phyloP scores from a whole-genome alignment of 2,888 invertebrate genomes.

The Neoascia interrupta region DNA sequence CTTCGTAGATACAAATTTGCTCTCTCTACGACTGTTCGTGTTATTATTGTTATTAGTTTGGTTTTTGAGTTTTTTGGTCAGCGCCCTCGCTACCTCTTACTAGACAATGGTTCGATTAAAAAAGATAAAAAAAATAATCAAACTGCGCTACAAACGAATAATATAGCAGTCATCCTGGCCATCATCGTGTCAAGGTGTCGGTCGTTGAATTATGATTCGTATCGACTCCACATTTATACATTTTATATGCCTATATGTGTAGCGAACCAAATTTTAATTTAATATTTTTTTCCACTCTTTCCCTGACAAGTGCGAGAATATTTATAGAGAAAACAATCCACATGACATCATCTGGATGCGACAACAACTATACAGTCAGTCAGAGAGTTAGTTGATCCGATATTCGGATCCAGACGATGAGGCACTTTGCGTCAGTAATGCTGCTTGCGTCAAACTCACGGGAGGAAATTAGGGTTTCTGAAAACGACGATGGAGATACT shows the following conservation, averaged over 20 bases:
- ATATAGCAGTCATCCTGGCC: conserved; percentile 26
- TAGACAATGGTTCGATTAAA: conserved; percentile 33
- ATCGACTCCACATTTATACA: background rate
- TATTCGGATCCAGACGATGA: conserved; percentile 44
- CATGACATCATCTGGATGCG: conserved; percentile 58
- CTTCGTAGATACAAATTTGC: conserved; percentile 29
- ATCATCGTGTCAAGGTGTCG: conserved; percentile 32
- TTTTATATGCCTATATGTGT: background rate
- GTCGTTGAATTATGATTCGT: conserved; percentile 50
- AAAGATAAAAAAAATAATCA: conserved; percentile 23
- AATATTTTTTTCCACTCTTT: conserved; percentile 22
- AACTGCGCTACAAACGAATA: background rate
- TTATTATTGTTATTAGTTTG: conserved; percentile 30
- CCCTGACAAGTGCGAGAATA: conserved; percentile 38
- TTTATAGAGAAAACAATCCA: conserved; percentile 59
- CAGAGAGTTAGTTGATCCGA: background rate
- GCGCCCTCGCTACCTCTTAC: conserved; percentile 33
- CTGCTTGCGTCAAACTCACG: conserved; percentile 33
- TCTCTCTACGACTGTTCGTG: conserved; percentile 21
- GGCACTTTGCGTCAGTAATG: conserved; percentile 23
- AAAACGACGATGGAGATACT: conserved; percentile 25
- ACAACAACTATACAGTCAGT: conserved; percentile 26
- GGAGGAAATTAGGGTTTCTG: conserved; percentile 51
- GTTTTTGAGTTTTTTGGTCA: conserved; percentile 5
- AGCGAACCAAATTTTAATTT: conserved; percentile 23